Percentiles rank a stretch among this genome's conserved stretches.
These are phyloP conservation scores for Copsychus sechellarum DNA, from an alignment of 2,113 vertebrate species.

Conservation along the genomic window DNA sequence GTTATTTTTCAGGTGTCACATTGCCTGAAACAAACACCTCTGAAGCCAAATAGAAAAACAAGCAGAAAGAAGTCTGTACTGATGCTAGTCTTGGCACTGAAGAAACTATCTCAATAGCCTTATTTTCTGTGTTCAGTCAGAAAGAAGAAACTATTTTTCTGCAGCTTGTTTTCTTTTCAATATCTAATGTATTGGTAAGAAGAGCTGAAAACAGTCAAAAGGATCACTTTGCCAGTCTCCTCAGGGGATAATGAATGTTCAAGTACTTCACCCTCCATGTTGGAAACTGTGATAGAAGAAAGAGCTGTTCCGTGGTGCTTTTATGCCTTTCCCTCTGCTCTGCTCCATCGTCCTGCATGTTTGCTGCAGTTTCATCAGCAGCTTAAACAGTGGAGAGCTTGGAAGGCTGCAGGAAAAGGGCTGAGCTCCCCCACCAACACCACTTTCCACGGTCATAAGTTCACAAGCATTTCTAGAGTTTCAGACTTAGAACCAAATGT, in stretches of 20 bases:
- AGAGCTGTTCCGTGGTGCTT: background rate
- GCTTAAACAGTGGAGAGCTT: background rate
- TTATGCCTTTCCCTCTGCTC: background rate
- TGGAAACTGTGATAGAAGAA: background rate
- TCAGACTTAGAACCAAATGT: background rate
- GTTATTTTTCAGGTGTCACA: background rate
- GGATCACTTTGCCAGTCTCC: background rate
- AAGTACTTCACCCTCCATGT: background rate
- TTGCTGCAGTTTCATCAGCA: background rate
- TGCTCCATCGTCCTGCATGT: background rate
- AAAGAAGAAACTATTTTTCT: background rate
- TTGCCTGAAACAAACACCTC: background rate
- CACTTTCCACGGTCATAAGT: slow-evolving; percentile 24
- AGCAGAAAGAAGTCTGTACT: background rate
- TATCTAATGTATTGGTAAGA: background rate
- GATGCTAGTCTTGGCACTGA: background rate
- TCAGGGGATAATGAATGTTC: background rate
- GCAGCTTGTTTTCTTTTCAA: background rate
- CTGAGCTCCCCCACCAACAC: background rate
- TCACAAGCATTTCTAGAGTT: background rate
- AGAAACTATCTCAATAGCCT: background rate
- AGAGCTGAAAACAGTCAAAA: background rate
- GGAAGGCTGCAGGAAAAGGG: background rate
- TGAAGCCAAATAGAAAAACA: background rate
- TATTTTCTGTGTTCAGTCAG: background rate